A percentile compares a stretch with the other conserved stretches of the same genome.
phyloP scores from a whole-genome alignment of 2,888 invertebrate species.

The Euplexia lucipara region DNA sequence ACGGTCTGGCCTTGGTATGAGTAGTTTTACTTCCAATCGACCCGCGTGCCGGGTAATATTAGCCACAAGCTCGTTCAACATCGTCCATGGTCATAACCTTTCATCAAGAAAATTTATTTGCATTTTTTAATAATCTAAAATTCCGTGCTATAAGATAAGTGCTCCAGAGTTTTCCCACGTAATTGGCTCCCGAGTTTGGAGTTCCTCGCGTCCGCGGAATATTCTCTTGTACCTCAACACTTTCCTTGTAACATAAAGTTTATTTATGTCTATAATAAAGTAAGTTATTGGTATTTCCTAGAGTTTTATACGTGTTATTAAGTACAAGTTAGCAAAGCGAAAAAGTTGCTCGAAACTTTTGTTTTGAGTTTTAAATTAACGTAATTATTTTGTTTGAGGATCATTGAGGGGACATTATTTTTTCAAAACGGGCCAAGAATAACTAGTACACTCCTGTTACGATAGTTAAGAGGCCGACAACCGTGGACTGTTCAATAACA shows the following conservation, averaged over 20 bases:
- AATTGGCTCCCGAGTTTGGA: constrained; percentile 16
- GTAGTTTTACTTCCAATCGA: too few relatives aligned
- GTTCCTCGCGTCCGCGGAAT: constrained; percentile 12
- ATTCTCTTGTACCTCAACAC: constrained; percentile 30
- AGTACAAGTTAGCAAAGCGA: constrained; percentile 18
- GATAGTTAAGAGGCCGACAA: too few relatives aligned
- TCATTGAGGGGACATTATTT: background rate
- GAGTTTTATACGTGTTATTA: constrained; percentile 47
- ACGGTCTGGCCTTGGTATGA: too few relatives aligned
- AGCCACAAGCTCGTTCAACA: too few relatives aligned
- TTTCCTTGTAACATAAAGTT: constrained; percentile 44
- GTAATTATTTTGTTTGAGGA: background rate
- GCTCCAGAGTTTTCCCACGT: constrained; percentile 4
- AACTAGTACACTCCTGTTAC: too few relatives aligned
- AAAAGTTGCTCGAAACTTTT: constrained; percentile 25
- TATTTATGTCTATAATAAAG: constrained; percentile 57
- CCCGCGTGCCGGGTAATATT: too few relatives aligned
- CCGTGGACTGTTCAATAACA: too few relatives aligned
- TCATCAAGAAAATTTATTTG: background rate
- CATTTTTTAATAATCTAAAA: constrained; percentile 13
- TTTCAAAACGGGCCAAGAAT: rapidly evolving
- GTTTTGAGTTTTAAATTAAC: constrained; percentile 10
- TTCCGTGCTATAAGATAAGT: background rate
- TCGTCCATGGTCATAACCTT: background rate
- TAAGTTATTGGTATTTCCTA: constrained; percentile 36